Evolutionary conservation across 2,888 invertebrate genomes (phyloP), one percentile per base, ranked within the genome.

Genomic region (Microctonus brassicae): DNA sequence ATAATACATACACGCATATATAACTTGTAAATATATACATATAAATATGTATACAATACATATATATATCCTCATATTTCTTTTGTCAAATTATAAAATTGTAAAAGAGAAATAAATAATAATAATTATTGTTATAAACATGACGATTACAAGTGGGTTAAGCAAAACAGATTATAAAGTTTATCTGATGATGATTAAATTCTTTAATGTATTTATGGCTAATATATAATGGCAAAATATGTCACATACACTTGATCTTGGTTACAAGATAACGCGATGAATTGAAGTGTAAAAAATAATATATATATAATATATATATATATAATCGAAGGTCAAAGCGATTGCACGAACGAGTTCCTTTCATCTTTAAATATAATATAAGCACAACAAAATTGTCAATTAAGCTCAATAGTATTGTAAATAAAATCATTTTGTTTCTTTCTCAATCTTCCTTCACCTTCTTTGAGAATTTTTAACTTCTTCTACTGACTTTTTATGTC

Each of bases 281-380:
- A 26, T 26, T 26, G 26, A 26, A 22, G 77, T 79, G 68, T 72
- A 53, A 53, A 53, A 53, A n/a, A n/a, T n/a, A n/a, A n/a, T n/a
- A n/a, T n/a, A n/a, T n/a, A n/a, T n/a, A n/a, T n/a, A n/a, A n/a
- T n/a, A n/a, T n/a, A n/a, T n/a, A n/a, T n/a, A n/a, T n/a, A 36
- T 33, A 34, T 33, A 26, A 69, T 58, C 69, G 62, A 69, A 69
- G 69, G 69, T 69, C 69, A 69, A 47, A 47, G 47, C 17, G 47
- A 17, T 1, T 47, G 47, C 17, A 17, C 47, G 0, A 47, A 47
- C 17, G 53, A 53, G 26, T 61, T 67, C 67, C 58, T 67, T n/a
- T 67, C 42, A 58, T 39, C 67, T 67, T 67, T 58, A 67, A 67
- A n/a, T n/a, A n/a, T n/a, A n/a, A n/a, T n/a, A n/a, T n/a, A 58